Evolutionary conservation across 1,140 invertebrate genomes (phyloP).

Genomic region (Drosophila sechellia): DNA sequence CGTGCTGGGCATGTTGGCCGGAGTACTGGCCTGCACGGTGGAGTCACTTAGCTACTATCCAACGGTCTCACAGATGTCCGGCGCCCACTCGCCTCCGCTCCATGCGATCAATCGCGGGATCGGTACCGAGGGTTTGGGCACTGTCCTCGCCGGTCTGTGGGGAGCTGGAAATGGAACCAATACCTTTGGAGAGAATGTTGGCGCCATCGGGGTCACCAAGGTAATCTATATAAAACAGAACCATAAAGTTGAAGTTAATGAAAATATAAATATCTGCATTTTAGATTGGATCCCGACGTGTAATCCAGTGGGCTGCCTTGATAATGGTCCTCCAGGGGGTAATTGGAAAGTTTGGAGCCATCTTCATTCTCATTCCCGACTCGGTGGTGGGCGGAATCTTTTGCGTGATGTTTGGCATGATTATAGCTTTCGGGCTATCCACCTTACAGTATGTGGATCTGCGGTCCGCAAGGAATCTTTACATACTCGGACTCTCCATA

Average conservation of each 20-base stretch:
- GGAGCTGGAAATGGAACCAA: conserved; percentile 94
- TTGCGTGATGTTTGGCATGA: conserved; percentile 95
- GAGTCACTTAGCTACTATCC: conserved; percentile 96
- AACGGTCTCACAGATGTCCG: conserved; percentile 92
- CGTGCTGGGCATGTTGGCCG: conserved; percentile 93
- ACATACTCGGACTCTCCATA: conserved; percentile 94
- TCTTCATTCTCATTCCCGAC: conserved; percentile 95
- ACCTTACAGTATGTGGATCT: conserved; percentile 93
- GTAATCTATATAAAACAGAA: conserved; percentile 63
- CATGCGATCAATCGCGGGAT: conserved; percentile 95
- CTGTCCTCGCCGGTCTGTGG: conserved; percentile 92
- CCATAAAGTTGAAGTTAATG: too few species aligned
- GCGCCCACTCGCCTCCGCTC: conserved; percentile 91
- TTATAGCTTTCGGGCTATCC: conserved; percentile 92
- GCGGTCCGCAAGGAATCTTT: conserved; percentile 93
- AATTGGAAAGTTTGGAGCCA: conserved; percentile 92
- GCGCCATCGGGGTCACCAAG: conserved; percentile 92
- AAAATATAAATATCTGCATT: not conserved
- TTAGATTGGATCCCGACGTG: conserved; percentile 93
- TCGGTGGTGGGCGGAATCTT: conserved; percentile 95
- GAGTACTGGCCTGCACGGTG: conserved; percentile 92
- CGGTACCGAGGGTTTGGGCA: conserved; percentile 93
- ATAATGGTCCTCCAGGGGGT: conserved; percentile 93
- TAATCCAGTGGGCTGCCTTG: conserved; percentile 92
- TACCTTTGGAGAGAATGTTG: conserved; percentile 95